These are phyloP conservation scores for Conus canariensis DNA, from an alignment of 2,888 invertebrate species.

Conservation along the genomic window DNA sequence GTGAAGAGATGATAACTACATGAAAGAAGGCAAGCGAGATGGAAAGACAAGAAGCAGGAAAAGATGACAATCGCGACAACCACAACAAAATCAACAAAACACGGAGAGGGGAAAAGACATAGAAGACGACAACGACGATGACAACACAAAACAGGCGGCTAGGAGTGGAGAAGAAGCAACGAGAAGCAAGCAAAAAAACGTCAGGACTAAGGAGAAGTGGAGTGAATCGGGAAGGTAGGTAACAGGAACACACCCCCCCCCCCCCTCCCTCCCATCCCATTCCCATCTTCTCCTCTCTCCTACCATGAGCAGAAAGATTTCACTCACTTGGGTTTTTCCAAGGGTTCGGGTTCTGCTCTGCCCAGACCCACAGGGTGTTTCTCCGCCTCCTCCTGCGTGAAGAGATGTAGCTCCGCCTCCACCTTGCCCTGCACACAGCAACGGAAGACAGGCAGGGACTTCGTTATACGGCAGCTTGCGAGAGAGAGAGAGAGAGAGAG, in stretches of 20 bases:
- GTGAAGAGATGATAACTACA: too few species aligned
- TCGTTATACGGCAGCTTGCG: too few species aligned
- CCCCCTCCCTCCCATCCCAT: too few species aligned
- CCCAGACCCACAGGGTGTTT: constrained; percentile 92
- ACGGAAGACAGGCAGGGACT: too few species aligned
- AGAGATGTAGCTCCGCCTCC: constrained; percentile 92
- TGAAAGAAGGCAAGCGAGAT: too few species aligned
- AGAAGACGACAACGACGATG: too few species aligned
- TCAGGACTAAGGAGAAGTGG: too few species aligned
- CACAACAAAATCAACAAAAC: neutral
- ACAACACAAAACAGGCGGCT: too few species aligned
- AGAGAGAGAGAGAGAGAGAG: neutral
- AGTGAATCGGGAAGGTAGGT: too few species aligned
- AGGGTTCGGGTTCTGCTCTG: constrained; percentile 89
- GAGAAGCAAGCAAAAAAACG: too few species aligned
- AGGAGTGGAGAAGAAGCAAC: too few species aligned
- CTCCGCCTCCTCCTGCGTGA: constrained; percentile 92
- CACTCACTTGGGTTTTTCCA: constrained; percentile 92
- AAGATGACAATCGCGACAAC: neutral
- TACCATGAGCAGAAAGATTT: neutral
- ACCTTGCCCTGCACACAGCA: constrained; percentile 86
- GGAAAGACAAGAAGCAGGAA: neutral
- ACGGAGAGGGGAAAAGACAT: neutral
- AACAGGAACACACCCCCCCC: neutral
- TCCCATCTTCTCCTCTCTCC: too few species aligned